Conservation (phyloP, 2,797 vertebrate species). For the Rhincodon typus region DNA sequence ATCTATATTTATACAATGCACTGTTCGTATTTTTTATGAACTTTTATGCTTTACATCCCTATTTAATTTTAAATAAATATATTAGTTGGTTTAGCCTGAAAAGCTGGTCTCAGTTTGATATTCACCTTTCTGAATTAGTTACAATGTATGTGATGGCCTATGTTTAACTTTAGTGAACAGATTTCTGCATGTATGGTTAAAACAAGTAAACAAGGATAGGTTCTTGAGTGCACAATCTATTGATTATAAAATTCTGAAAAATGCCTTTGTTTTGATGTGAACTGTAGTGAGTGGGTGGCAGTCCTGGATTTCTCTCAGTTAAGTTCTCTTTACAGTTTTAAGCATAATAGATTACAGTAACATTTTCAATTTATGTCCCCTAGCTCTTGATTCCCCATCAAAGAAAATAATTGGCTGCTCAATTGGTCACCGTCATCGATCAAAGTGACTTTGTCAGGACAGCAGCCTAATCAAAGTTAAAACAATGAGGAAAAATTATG, state of each 20-base stretch:
- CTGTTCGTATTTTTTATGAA: constrained; percentile 8
- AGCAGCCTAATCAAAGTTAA: not conserved
- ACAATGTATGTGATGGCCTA: not conserved
- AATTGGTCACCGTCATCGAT: too few relatives aligned
- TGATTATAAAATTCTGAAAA: not conserved
- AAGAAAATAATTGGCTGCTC: not conserved
- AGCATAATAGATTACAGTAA: not conserved
- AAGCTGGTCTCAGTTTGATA: constrained; percentile 21
- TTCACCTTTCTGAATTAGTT: not conserved
- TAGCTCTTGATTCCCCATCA: not conserved
- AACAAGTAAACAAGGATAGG: not conserved
- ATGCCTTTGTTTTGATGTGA: too few relatives aligned
- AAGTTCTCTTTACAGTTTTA: not conserved
- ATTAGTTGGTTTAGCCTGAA: not conserved
- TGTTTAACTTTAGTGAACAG: not conserved
- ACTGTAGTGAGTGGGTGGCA: not conserved
- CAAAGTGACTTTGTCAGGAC: not conserved
- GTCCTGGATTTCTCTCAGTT: not conserved
- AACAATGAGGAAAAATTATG: not conserved
- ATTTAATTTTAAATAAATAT: constrained; percentile 26
- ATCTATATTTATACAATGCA: not conserved
- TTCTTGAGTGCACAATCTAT: not conserved
- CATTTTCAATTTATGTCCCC: not conserved
- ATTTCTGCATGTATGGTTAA: not conserved
- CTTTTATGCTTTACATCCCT: not conserved